Evolutionary conservation across 2,797 vertebrate genomes (phyloP), one percentile per base, ranked within the genome.

Genomic region (Sebastes hopkinsi): DNA sequence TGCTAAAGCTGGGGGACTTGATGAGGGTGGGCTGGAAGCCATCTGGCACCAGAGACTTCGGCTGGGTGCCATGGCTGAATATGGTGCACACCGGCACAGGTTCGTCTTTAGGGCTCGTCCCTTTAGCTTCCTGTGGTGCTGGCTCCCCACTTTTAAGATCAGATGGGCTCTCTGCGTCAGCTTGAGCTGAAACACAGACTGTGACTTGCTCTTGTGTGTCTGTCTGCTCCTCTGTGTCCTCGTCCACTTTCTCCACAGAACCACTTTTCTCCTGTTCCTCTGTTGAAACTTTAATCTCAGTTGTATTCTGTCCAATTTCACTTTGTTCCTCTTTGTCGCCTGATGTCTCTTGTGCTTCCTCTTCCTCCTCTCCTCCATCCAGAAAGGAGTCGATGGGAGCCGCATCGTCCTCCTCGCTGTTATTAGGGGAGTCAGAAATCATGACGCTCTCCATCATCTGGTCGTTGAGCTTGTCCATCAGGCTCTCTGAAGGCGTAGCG

Each of bases 381-480:
- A 95, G 95, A 55, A 97, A 90, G 20, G 96, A 96, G 60, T 97
- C 97, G 9, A 97, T 97, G 10, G 97, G 97, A 13, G 95, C 96
- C 0, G 94, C 89, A 2, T 99, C 98, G 18, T 98, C 98, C 81
- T 98, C 98, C 77, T 99, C 98, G 1, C 98, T 99, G 83, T 98
- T 96, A 79, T 97, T 98, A 0, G 98, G 97, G 0, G 98, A 99
- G 92, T 99, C 98, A 0, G 98, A 99, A 77, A 99, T 99, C 90
- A 99, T 95, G 72, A 99, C 98, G 0, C 98, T 99, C 80, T 99
- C 98, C 98, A 99, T 99, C 98, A 99, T 97, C 76, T 99, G 97
- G 59, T 99, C 98, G 0, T 96, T 97, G 12, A 99, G 96, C 77
- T 96, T 99, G 77, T 97, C 97, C n/a, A 95, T 89, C 16, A 96